These are phyloP conservation scores for Xanthorhoe spadicearia DNA, from an alignment of 2,888 invertebrate species.

Conservation along the genomic window DNA sequence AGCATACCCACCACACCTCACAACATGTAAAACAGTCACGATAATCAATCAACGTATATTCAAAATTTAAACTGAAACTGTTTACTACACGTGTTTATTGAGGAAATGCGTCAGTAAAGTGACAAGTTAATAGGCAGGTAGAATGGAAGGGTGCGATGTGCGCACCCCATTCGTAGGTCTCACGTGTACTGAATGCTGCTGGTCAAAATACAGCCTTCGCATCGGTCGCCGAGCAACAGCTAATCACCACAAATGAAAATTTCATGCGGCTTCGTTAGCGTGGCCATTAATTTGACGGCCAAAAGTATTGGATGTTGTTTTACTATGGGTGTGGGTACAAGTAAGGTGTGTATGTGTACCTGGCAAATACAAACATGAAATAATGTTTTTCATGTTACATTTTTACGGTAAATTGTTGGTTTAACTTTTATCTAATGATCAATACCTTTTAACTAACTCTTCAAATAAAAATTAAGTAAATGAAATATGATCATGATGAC, in stretches of 20 bases:
- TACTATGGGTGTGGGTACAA: conserved; percentile 8
- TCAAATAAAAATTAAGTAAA: too few species aligned
- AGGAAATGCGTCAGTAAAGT: conserved; percentile 37
- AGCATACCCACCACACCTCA: conserved; percentile 19
- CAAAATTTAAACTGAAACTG: conserved; percentile 22
- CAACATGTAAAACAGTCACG: conserved; percentile 11
- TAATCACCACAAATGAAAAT: conserved; percentile 80
- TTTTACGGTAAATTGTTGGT: neutral
- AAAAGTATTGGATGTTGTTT: conserved; percentile 29
- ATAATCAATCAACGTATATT: conserved; percentile 36
- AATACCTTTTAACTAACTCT: too few species aligned
- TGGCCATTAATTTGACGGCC: conserved; percentile 44
- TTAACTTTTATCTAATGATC: neutral
- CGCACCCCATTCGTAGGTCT: conserved; percentile 57
- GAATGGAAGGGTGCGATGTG: conserved; percentile 37
- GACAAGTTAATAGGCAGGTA: conserved; percentile 40
- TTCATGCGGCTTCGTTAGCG: conserved; percentile 62
- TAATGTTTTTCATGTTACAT: neutral
- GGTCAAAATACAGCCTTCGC: conserved; percentile 75
- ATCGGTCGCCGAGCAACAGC: conserved; percentile 75
- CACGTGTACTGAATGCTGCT: conserved; percentile 72
- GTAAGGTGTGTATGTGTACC: neutral
- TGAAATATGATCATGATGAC: too few species aligned
- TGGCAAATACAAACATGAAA: neutral
- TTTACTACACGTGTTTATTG: conserved; percentile 13